These are phyloP conservation scores for Monarcha castaneiventris DNA, from an alignment of 2,113 vertebrate genomes.

Conservation along the genomic window DNA sequence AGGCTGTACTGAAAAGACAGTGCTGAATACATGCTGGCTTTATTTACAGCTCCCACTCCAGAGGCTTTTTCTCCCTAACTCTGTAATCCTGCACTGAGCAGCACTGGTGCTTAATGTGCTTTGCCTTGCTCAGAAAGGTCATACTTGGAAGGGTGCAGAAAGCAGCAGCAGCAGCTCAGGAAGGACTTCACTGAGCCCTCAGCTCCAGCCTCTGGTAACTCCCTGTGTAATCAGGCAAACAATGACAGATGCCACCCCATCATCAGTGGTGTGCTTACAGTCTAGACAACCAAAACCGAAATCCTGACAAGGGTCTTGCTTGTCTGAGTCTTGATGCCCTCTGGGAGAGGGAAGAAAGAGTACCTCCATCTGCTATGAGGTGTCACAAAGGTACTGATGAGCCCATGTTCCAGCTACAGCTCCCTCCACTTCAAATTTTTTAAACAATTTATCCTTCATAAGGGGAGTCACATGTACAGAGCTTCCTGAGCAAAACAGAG, in stretches of 20 bases:
- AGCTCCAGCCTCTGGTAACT: not conserved
- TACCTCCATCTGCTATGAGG: not conserved
- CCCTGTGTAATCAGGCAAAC: not conserved
- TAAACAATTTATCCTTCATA: not conserved
- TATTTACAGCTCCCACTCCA: not conserved
- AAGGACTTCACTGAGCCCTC: not conserved
- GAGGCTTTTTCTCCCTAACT: not conserved
- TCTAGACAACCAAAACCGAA: not conserved
- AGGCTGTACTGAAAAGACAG: not conserved
- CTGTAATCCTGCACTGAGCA: not conserved
- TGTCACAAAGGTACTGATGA: not conserved
- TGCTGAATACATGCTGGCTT: not conserved
- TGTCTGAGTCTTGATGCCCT: not conserved
- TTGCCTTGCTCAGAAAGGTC: not conserved
- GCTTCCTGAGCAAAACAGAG: not conserved
- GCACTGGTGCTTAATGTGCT: not conserved
- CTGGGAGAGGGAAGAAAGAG: not conserved
- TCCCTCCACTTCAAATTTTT: not conserved
- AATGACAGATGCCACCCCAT: not conserved
- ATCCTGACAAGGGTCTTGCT: not conserved
- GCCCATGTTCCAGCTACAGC: not conserved
- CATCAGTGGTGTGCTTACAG: not conserved
- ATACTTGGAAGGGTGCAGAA: not conserved
- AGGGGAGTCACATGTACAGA: not conserved
- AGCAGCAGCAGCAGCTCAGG: not conserved